A percentile compares a stretch with the other conserved stretches of the same genome.
Evolutionary conservation across 2,113 vertebrate genomes (phyloP).

Genomic region (Melanerpes aurifrons): DNA sequence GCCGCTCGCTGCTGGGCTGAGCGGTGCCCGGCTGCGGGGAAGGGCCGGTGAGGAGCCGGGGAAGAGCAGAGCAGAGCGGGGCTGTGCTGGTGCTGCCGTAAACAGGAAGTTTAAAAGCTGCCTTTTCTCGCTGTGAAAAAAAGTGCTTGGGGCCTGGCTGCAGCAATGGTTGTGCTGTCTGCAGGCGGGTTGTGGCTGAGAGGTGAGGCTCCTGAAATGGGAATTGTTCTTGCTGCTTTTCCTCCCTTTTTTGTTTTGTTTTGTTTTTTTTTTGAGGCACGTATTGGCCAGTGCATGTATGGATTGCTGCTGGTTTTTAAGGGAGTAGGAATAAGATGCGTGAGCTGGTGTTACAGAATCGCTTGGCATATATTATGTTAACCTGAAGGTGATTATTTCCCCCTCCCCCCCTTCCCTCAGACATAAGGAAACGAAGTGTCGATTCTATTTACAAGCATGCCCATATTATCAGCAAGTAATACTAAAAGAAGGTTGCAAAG

Average conservation of each 20-base stretch:
- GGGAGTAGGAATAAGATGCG: not conserved
- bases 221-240: not conserved
- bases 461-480: not conserved
- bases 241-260: no score
- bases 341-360: not conserved
- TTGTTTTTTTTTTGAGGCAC: no score
- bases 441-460: slow-evolving; percentile 28
- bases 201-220: not conserved
- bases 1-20: not conserved
- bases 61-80: not conserved
- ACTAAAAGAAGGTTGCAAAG: not conserved
- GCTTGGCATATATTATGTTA: slow-evolving; percentile 14
- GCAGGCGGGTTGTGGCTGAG: not conserved
- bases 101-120: slow-evolving; percentile 68
- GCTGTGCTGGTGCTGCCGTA: slow-evolving; percentile 2
- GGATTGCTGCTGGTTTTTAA: not conserved
- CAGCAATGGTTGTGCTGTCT: slow-evolving; percentile 8
- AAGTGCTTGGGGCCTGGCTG: slow-evolving; percentile 49
- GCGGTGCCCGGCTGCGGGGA: not conserved
- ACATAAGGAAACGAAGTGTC: slow-evolving; percentile 11
- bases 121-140: slow-evolving; percentile 32
- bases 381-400: not conserved
- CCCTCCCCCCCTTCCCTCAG: not conserved
- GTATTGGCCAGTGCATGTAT: not conserved
- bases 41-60: not conserved